These are phyloP conservation scores for Sphaerolaimus hirsutus DNA, from an alignment of 2,888 invertebrate genomes.

Conservation along the genomic window DNA sequence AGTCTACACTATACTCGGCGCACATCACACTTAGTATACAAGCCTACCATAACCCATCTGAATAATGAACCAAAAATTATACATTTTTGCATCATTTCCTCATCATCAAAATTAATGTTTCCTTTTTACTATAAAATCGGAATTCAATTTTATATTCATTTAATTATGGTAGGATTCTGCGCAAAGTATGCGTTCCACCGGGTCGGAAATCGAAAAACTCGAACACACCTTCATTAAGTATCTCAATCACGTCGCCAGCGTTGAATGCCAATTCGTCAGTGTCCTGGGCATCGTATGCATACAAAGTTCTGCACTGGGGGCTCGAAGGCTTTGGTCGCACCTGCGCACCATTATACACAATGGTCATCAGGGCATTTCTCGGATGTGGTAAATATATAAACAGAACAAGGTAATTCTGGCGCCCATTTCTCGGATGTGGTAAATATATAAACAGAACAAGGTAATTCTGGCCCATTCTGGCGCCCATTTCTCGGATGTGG, in stretches of 20 bases:
- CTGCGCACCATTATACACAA: no score
- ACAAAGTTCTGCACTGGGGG: slow-evolving; percentile 31
- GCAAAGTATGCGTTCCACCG: no score
- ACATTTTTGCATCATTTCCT: neutral
- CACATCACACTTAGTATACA: no score
- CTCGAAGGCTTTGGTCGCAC: slow-evolving; percentile 21
- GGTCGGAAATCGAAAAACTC: neutral
- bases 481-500: no score
- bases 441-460: no score
- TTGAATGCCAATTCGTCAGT: slow-evolving; percentile 40
- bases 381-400: slow-evolving; percentile 1
- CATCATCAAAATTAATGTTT: slow-evolving; percentile 1
- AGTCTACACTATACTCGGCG: slow-evolving; percentile 1
- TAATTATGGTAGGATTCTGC: no score
- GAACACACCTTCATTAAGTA: slow-evolving; percentile 35
- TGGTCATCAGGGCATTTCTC: slow-evolving; percentile 29
- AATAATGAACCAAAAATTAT: no score
- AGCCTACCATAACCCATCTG: no score
- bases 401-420: no score
- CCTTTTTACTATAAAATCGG: slow-evolving; percentile 1
- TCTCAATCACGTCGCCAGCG: slow-evolving; percentile 38
- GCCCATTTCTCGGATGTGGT: neutral
- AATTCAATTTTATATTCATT: no score
- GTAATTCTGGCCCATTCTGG: no score
- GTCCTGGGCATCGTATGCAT: slow-evolving; percentile 41